Percentiles rank a stretch among this genome's conserved stretches.
These are phyloP conservation scores for Antitype chi DNA, from an alignment of 2,888 invertebrate species.

Conservation along the genomic window DNA sequence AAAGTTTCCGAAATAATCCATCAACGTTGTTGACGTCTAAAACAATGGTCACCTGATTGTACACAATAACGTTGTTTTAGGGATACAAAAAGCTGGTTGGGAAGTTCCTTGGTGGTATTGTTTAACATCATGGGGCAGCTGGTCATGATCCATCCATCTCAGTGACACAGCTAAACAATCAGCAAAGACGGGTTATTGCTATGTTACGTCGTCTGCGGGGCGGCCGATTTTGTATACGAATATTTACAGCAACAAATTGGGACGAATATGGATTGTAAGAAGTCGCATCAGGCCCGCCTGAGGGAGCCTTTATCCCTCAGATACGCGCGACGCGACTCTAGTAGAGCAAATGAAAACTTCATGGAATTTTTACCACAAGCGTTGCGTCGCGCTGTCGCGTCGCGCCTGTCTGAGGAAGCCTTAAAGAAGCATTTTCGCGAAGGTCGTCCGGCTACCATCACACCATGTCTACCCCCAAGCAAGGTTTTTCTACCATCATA, in stretches of 20 bases:
- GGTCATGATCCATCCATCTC: constrained; percentile 47
- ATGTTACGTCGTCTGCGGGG: neutral
- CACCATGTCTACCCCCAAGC: too few relatives aligned
- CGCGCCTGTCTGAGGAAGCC: too few relatives aligned
- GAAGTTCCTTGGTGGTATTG: constrained; percentile 33
- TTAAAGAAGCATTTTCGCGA: neutral
- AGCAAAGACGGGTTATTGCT: neutral
- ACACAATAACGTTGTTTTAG: constrained; percentile 55
- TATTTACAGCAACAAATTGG: constrained; percentile 7
- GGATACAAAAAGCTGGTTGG: constrained; percentile 24
- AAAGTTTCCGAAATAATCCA: constrained; percentile 77
- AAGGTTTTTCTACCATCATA: too few relatives aligned
- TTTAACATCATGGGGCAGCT: constrained; percentile 25
- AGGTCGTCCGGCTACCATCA: too few relatives aligned
- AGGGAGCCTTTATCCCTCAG: too few relatives aligned
- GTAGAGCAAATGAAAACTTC: too few relatives aligned
- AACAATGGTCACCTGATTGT: constrained; percentile 75
- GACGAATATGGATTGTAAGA: neutral
- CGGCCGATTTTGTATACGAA: neutral
- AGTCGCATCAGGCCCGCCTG: too few relatives aligned
- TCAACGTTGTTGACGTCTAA: constrained; percentile 77
- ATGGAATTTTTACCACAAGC: too few relatives aligned
- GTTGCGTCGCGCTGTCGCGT: too few relatives aligned
- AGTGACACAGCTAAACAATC: constrained; percentile 42
- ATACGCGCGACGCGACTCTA: too few relatives aligned